Percentiles rank a stretch among this genome's conserved stretches.
These are phyloP conservation scores for Macquaria australasica DNA, from an alignment of 2,113 vertebrate genomes.

Conservation along the genomic window DNA sequence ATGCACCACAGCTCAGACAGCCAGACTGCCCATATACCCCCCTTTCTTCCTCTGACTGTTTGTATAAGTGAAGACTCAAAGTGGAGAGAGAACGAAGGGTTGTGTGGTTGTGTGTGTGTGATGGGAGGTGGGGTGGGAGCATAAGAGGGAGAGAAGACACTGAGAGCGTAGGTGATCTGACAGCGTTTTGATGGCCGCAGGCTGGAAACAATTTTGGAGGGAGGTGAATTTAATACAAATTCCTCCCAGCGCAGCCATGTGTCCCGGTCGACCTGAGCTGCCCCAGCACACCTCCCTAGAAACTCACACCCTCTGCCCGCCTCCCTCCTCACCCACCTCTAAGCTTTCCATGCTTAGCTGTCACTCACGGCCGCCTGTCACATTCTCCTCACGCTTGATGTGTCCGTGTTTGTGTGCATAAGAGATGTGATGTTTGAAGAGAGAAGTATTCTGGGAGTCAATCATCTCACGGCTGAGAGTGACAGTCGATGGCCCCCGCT, in stretches of 20 bases:
- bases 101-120: conserved; percentile 10
- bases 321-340: conserved; percentile 34
- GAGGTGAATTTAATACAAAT: conserved; percentile 75
- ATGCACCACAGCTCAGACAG: conserved; percentile 41
- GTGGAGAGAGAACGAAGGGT: conserved; percentile 29
- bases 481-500: conserved; percentile 58
- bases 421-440: conserved; percentile 58
- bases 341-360: conserved; percentile 50
- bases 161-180: conserved; percentile 60
- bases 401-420: conserved; percentile 68
- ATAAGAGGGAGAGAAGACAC: conserved; percentile 49
- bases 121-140: conserved; percentile 16
- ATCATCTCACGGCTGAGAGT: conserved; percentile 52
- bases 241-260: conserved; percentile 65
- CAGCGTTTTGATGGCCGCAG: conserved; percentile 73
- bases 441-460: conserved; percentile 61
- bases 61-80: conserved; percentile 65
- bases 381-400: conserved; percentile 48
- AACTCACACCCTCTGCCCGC: conserved; percentile 49
- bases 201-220: conserved; percentile 80
- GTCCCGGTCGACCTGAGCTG: conserved; percentile 60
- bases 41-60: conserved; percentile 44
- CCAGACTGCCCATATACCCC: conserved; percentile 34
- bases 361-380: conserved; percentile 69
- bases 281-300: conserved; percentile 65